Evolutionary conservation across 2,113 vertebrate genomes (phyloP).

Genomic region (Lamprologus tigripictilis): DNA sequence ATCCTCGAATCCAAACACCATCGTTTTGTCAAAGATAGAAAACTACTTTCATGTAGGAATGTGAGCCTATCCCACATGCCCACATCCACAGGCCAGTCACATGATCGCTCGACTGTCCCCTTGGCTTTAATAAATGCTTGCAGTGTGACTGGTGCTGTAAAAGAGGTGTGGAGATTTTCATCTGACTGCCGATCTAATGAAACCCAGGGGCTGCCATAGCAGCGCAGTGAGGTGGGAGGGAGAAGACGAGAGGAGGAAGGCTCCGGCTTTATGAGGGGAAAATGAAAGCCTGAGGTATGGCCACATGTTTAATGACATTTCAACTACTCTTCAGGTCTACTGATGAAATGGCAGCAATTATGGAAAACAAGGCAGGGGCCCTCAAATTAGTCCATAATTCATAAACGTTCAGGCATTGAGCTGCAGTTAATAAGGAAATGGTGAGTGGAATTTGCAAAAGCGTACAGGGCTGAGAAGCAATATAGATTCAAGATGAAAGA

Average conservation of each 20-base stretch:
- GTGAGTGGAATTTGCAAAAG: neutral
- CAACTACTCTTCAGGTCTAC: constrained; percentile 19
- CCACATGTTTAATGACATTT: constrained; percentile 42
- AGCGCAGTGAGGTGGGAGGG: neutral
- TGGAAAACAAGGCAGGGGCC: constrained; percentile 23
- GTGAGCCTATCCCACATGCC: neutral
- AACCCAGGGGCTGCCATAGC: constrained; percentile 34
- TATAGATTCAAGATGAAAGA: neutral
- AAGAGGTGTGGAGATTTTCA: constrained; percentile 26
- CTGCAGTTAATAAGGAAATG: constrained; percentile 2
- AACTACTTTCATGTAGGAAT: neutral
- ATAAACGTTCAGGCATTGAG: constrained; percentile 10
- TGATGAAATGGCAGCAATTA: constrained; percentile 44
- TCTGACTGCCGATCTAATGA: constrained; percentile 42
- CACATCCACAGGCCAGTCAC: neutral
- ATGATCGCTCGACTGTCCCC: neutral
- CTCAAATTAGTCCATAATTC: constrained; percentile 45
- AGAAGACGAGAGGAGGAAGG: neutral
- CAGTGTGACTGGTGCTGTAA: neutral
- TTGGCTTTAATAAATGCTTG: constrained; percentile 20
- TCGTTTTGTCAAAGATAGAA: neutral
- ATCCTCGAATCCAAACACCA: neutral
- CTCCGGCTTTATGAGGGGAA: constrained; percentile 35
- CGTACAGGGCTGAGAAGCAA: neutral
- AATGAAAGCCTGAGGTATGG: constrained; percentile 25